Percentiles rank a stretch among this genome's conserved stretches.
Conservation (phyloP, 2,797 vertebrate genomes). For the Lophius americanus region DNA sequence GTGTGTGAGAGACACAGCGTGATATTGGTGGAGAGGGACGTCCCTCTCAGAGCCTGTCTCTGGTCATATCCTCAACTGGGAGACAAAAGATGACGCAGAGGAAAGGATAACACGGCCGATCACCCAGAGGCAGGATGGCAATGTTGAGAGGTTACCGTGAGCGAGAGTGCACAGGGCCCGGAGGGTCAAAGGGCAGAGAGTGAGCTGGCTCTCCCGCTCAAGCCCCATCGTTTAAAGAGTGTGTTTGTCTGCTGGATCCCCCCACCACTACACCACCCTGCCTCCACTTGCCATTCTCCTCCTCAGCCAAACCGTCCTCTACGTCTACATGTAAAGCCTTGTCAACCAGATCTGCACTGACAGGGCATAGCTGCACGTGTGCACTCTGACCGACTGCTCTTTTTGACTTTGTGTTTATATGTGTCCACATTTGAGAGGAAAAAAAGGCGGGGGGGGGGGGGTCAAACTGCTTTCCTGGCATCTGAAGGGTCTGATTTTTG, state of each 20-base stretch:
- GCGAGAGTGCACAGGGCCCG: slow-evolving; percentile 17
- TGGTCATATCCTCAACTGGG: slow-evolving; percentile 60
- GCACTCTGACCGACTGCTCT: slow-evolving; percentile 92
- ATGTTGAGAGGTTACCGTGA: slow-evolving; percentile 38
- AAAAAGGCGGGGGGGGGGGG: slow-evolving; percentile 42
- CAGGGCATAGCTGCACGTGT: slow-evolving; percentile 87
- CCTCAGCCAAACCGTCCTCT: slow-evolving; percentile 40
- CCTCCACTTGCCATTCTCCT: slow-evolving; percentile 41
- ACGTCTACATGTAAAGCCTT: slow-evolving; percentile 42
- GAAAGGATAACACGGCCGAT: slow-evolving; percentile 58
- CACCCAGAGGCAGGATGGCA: slow-evolving; percentile 64
- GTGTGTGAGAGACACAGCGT: slow-evolving; percentile 67
- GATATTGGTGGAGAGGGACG: slow-evolving; percentile 60
- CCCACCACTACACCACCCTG: slow-evolving; percentile 12
- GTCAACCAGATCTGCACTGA: slow-evolving; percentile 74
- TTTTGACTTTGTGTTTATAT: slow-evolving; percentile 84
- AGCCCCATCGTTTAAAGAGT: slow-evolving; percentile 73
- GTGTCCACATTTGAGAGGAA: slow-evolving; percentile 28
- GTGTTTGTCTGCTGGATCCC: slow-evolving; percentile 60
- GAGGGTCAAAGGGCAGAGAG: slow-evolving; percentile 64
- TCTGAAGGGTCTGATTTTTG: slow-evolving; percentile 91
- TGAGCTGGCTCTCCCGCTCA: slow-evolving; percentile 68
- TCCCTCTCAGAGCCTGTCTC: slow-evolving; percentile 68
- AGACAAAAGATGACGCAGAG: slow-evolving; percentile 65
- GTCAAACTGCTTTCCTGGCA: slow-evolving; percentile 46